phyloP scores from a whole-genome alignment of 2,888 invertebrate genomes.

The Acleris emargana region DNA sequence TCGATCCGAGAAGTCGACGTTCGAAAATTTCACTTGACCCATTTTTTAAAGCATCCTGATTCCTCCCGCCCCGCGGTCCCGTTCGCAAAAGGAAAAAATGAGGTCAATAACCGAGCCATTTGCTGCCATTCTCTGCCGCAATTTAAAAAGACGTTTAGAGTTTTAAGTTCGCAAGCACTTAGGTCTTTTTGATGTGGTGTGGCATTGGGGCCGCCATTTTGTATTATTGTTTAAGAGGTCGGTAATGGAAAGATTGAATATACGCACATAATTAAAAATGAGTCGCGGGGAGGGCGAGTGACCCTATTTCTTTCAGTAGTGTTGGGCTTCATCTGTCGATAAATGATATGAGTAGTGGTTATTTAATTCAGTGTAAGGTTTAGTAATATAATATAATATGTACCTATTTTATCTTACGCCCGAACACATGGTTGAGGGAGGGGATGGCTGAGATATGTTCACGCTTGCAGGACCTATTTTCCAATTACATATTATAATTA shows the following conservation, averaged over 20 bases:
- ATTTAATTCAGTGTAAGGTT: no score
- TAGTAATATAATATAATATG: no score
- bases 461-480: no score
- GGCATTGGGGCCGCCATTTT: conserved; percentile 45
- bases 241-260: conserved; percentile 74
- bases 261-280: conserved; percentile 80
- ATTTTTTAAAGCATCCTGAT: conserved; percentile 61
- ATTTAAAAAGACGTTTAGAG: not conserved
- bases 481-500: no score
- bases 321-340: conserved; percentile 48
- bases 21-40: conserved; percentile 66
- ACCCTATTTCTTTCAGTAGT: conserved; percentile 68
- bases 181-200: not conserved
- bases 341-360: not conserved
- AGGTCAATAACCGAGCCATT: conserved; percentile 57
- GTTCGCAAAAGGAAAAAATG: conserved; percentile 56
- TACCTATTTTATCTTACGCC: no score
- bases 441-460: no score
- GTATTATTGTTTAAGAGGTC: conserved; percentile 61
- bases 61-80: conserved; percentile 47
- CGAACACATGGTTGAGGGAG: no score
- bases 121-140: conserved; percentile 32
- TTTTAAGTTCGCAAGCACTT: not conserved
- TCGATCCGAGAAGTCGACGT: conserved; percentile 54
- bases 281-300: conserved; percentile 78